Conservation (phyloP, 2,888 invertebrate genomes). For the Koerneria pararmatus region DNA sequence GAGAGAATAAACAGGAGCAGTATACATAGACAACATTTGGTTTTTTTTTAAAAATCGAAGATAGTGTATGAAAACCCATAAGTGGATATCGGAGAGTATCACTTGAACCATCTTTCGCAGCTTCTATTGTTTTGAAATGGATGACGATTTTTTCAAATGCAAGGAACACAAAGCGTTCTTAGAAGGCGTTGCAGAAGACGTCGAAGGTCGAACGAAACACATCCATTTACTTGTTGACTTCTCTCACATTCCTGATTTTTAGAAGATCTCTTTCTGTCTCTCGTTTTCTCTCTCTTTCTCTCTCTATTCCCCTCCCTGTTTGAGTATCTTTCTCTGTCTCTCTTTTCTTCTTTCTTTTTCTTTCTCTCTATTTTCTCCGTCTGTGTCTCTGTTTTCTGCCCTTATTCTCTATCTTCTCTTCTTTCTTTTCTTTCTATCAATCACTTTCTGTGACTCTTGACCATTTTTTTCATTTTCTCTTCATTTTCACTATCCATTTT, state of each 20-base stretch:
- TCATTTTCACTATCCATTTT: background rate
- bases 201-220: too few species aligned
- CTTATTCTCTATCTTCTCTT: background rate
- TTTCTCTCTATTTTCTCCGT: background rate
- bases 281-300: background rate
- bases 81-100: too few species aligned
- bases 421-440: background rate
- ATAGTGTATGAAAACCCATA: too few species aligned
- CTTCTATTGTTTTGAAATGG: too few species aligned
- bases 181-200: too few species aligned
- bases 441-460: background rate
- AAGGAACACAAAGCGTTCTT: too few species aligned
- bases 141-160: too few species aligned
- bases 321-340: slow-evolving; percentile 11
- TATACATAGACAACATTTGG: too few species aligned
- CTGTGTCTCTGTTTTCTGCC: background rate
- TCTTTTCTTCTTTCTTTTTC: background rate
- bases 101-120: too few species aligned
- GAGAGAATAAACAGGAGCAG: background rate
- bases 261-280: background rate
- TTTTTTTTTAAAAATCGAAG: too few species aligned
- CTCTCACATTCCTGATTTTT: too few species aligned
- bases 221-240: too few species aligned
- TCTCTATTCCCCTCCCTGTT: slow-evolving; percentile 6
- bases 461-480: background rate